These are phyloP conservation scores for Ceratosolen fusciceps DNA, from an alignment of 1,140 invertebrate genomes.

Conservation along the genomic window DNA sequence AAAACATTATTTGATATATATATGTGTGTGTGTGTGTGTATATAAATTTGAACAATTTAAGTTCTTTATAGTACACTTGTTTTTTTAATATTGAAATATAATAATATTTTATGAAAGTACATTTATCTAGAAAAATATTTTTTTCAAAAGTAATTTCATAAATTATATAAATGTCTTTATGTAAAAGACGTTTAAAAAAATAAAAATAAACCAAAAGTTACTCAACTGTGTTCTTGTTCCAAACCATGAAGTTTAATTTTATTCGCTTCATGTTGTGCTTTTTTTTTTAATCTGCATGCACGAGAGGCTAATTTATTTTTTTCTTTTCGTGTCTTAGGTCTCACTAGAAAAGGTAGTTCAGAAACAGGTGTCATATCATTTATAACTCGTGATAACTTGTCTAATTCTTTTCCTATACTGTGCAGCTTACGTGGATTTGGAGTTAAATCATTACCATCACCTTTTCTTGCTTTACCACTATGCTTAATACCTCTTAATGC, in stretches of 20 bases:
- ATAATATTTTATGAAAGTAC: too few relatives aligned
- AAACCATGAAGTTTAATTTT: slow-evolving; percentile 95
- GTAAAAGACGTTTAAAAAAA: slow-evolving; percentile 33
- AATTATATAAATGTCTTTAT: neutral
- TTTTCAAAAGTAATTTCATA: too few relatives aligned
- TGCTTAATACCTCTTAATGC: slow-evolving; percentile 92
- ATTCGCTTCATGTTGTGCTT: slow-evolving; percentile 95
- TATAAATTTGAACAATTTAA: too few relatives aligned
- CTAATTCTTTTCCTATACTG: slow-evolving; percentile 91
- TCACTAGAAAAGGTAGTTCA: slow-evolving; percentile 89
- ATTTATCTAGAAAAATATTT: too few relatives aligned
- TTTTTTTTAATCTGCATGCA: slow-evolving; percentile 94
- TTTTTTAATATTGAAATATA: too few relatives aligned
- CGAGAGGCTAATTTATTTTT: slow-evolving; percentile 98
- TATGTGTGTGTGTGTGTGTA: too few relatives aligned
- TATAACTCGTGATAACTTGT: slow-evolving; percentile 90
- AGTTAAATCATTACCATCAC: slow-evolving; percentile 97
- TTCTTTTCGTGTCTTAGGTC: slow-evolving; percentile 94
- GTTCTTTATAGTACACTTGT: too few relatives aligned
- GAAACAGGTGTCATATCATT: slow-evolving; percentile 96
- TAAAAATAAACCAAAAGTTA: slow-evolving; percentile 38
- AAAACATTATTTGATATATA: too few relatives aligned
- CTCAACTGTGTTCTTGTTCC: slow-evolving; percentile 91
- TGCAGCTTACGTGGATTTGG: slow-evolving; percentile 94
- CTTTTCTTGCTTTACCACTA: slow-evolving; percentile 94